phyloP scores from a whole-genome alignment of 2,888 invertebrate genomes.

The Lasioglossum vierecki region DNA sequence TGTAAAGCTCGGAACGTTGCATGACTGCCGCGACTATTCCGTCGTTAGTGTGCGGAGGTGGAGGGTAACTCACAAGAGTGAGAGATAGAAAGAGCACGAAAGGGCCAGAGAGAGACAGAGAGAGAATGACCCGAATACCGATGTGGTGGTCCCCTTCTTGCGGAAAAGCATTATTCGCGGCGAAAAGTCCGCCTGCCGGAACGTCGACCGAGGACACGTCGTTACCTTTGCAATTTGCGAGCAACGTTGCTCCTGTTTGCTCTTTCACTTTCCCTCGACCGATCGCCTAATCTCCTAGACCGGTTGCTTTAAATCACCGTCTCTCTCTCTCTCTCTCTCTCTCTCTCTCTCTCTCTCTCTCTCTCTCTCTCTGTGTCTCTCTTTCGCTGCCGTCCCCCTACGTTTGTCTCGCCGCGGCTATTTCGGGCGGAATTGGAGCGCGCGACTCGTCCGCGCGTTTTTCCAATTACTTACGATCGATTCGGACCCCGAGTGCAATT shows the following conservation, averaged over 20 bases:
- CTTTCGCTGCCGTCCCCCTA: not conserved
- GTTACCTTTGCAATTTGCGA: conserved; percentile 54
- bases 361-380: not conserved
- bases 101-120: not conserved
- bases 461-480: conserved; percentile 26
- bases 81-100: not conserved
- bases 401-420: conserved; percentile 26
- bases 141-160: not conserved
- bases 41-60: not conserved
- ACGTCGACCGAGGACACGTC: conserved; percentile 62
- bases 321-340: not conserved
- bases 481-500: conserved; percentile 5
- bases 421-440: conserved; percentile 47
- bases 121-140: not conserved
- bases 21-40: conserved; percentile 37
- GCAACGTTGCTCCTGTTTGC: conserved; percentile 48
- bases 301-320: conserved; percentile 44
- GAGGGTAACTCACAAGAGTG: not conserved
- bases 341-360: not conserved
- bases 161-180: conserved; percentile 57
- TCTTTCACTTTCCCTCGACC: conserved; percentile 37
- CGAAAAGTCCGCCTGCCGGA: conserved; percentile 58
- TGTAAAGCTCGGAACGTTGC: conserved; percentile 48
- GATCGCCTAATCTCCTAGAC: conserved; percentile 38
- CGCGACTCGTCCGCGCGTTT: conserved; percentile 27